phyloP scores from a whole-genome alignment of 2,888 invertebrate genomes.

The Caenorhabditis parvicauda region DNA sequence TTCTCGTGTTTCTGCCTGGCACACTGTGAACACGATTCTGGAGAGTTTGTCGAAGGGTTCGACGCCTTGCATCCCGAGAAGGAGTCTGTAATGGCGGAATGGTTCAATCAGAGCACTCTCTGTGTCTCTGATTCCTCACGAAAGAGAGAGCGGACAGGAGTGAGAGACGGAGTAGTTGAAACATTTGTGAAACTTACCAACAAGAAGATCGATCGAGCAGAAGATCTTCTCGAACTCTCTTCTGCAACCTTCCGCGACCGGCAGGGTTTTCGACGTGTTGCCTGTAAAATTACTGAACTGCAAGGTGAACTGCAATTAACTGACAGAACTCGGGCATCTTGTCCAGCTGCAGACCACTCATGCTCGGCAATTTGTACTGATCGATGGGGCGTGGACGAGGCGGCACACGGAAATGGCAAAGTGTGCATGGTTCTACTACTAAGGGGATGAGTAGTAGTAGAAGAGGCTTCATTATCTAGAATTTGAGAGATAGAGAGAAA shows the following conservation, averaged over 20 bases:
- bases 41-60: conserved; percentile 11
- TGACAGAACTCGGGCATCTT: conserved; percentile 37
- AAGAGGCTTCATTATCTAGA: neutral
- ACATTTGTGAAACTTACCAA: conserved; percentile 15
- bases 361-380: conserved; percentile 54
- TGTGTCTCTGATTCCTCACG: too few relatives aligned
- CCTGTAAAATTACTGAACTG: conserved; percentile 13
- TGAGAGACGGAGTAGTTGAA: too few relatives aligned
- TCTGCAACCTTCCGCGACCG: conserved; percentile 35
- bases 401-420: conserved; percentile 43
- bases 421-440: conserved; percentile 40
- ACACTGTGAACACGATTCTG: conserved; percentile 44
- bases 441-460: too few relatives aligned
- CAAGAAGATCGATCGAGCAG: conserved; percentile 45
- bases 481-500: too few relatives aligned
- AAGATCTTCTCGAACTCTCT: conserved; percentile 48
- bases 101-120: neutral
- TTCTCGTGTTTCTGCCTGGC: conserved; percentile 37
- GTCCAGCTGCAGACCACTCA: conserved; percentile 20
- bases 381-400: conserved; percentile 57
- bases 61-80: conserved; percentile 11
- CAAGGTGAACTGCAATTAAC: neutral
- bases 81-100: conserved; percentile 5
- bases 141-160: too few relatives aligned
- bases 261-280: conserved; percentile 25